phyloP scores from a whole-genome alignment of 2,888 invertebrate genomes.

The Luperina nickerlii region DNA sequence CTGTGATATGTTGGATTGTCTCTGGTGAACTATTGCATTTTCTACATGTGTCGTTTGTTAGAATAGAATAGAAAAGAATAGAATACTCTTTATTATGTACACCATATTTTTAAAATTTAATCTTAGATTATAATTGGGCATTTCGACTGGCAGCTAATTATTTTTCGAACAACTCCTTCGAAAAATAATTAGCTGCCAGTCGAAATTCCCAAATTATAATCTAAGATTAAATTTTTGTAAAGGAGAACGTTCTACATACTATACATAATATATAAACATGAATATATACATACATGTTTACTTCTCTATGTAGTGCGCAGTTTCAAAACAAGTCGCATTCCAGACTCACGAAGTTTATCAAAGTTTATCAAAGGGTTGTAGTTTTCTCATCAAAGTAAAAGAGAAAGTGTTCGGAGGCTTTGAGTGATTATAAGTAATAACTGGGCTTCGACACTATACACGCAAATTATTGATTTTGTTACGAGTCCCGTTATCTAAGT shows the following conservation, averaged over 20 bases:
- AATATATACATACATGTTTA: constrained; percentile 6
- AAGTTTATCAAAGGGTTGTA: constrained; percentile 52
- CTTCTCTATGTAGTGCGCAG: not conserved
- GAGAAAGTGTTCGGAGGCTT: constrained; percentile 19
- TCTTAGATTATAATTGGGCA: too few relatives aligned
- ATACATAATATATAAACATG: not conserved
- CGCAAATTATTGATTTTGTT: constrained; percentile 1
- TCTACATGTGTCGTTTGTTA: too few relatives aligned
- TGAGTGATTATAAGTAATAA: constrained; percentile 19
- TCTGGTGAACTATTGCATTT: too few relatives aligned
- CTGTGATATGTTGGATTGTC: too few relatives aligned
- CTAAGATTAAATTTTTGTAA: constrained; percentile 10
- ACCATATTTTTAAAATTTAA: too few relatives aligned
- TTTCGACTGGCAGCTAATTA: too few relatives aligned
- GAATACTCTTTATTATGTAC: too few relatives aligned
- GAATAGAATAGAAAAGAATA: too few relatives aligned
- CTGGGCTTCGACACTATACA: not conserved
- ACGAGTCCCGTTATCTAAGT: not conserved
- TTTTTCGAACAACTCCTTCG: too few relatives aligned
- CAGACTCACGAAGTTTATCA: constrained; percentile 37
- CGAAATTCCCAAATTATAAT: constrained; percentile 1
- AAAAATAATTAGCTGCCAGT: not conserved
- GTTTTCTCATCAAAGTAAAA: constrained; percentile 56
- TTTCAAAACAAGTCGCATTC: constrained; percentile 12
- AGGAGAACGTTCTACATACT: constrained; percentile 8